Conservation (phyloP, 2,888 invertebrate species). For the Sabatieria punctata region DNA sequence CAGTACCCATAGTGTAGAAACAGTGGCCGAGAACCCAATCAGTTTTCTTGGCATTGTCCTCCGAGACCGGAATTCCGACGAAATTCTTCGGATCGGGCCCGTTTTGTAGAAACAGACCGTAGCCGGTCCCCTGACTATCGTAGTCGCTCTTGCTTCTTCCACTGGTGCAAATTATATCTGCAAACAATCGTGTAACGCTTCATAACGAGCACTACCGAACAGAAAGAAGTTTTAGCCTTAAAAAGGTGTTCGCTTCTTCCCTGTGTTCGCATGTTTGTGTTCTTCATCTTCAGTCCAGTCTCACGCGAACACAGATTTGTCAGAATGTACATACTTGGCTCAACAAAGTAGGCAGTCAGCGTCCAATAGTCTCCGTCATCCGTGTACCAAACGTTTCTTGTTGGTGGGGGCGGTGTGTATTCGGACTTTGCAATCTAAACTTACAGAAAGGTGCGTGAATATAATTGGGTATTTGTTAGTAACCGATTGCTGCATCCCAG, state of each 20-base stretch:
- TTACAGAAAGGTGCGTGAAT: too few relatives aligned
- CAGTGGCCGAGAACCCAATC: slow-evolving; percentile 30
- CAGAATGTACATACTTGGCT: slow-evolving; percentile 13
- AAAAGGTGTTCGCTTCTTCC: neutral
- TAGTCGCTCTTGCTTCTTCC: slow-evolving; percentile 20
- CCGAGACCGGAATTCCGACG: slow-evolving; percentile 17
- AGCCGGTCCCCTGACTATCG: slow-evolving; percentile 24
- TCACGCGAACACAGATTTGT: neutral
- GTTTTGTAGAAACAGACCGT: slow-evolving; percentile 28
- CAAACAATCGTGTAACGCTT: too few relatives aligned
- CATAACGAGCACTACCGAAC: neutral
- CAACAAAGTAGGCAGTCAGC: slow-evolving; percentile 20
- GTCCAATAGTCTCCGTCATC: slow-evolving; percentile 15
- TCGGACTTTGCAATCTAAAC: neutral
- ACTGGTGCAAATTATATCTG: slow-evolving; percentile 25
- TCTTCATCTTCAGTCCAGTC: too few relatives aligned
- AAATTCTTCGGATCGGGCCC: slow-evolving; percentile 21
- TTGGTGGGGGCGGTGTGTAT: neutral
- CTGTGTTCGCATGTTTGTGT: too few relatives aligned
- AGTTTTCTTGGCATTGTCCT: slow-evolving; percentile 18
- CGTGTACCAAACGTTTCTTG: neutral
- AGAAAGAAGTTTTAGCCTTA: neutral
- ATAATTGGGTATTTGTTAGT: too few relatives aligned
- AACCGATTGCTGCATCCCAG: slow-evolving; percentile 32
- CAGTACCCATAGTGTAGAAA: slow-evolving; percentile 30